phyloP scores from a whole-genome alignment of 2,888 invertebrate genomes.

The Hylaea fasciaria region DNA sequence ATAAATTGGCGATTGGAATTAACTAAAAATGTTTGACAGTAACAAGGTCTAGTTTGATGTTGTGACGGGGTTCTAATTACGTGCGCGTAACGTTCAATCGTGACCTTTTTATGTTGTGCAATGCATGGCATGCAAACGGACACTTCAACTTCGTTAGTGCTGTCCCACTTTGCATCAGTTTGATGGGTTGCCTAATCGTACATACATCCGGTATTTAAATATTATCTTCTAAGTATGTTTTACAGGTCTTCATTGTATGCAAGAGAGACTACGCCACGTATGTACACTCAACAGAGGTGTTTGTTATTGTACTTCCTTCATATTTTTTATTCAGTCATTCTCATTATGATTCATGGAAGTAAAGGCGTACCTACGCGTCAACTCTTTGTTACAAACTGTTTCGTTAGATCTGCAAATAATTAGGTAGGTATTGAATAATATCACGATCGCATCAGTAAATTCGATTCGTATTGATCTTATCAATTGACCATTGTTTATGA shows the following conservation, averaged over 20 bases:
- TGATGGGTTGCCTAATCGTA: conserved; percentile 14
- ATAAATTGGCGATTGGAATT: conserved; percentile 20
- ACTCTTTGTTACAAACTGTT: conserved; percentile 37
- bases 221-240: conserved; percentile 1
- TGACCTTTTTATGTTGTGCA: conserved; percentile 50
- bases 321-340: conserved; percentile 17
- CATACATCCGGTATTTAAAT: conserved; percentile 1
- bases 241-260: conserved; percentile 13
- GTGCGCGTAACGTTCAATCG: conserved; percentile 29
- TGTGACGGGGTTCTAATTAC: conserved; percentile 40
- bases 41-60: conserved; percentile 38
- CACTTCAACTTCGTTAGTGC: conserved; percentile 44
- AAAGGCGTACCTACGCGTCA: conserved; percentile 23
- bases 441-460: not conserved
- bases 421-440: conserved; percentile 4
- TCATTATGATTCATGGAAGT: conserved; percentile 26
- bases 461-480: not conserved
- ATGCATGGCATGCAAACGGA: conserved; percentile 46
- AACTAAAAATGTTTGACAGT: conserved; percentile 26
- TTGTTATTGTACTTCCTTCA: conserved; percentile 22
- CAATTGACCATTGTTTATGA: not conserved
- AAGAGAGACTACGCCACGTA: conserved; percentile 1
- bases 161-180: conserved; percentile 36
- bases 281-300: conserved; percentile 22
- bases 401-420: no score